Conservation (phyloP, 2,113 vertebrate genomes). For the Lonchura striata region DNA sequence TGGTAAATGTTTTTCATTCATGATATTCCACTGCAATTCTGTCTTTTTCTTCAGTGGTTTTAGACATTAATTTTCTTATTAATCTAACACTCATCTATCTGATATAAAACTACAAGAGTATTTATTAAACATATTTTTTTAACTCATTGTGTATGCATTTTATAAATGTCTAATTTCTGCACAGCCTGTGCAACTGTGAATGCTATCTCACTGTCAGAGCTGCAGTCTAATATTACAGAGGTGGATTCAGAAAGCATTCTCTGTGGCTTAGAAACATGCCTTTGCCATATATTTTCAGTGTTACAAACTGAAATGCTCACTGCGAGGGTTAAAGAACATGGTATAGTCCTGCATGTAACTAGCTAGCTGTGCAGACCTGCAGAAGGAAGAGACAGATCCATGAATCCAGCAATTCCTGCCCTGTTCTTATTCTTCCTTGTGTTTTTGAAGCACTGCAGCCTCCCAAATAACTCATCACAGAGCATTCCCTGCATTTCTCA, state of each 20-base stretch:
- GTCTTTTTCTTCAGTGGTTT: not conserved
- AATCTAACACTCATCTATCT: not conserved
- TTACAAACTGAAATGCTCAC: not conserved
- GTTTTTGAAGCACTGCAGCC: not conserved
- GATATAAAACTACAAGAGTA: not conserved
- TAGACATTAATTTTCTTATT: not conserved
- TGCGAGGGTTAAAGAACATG: not conserved
- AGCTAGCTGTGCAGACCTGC: not conserved
- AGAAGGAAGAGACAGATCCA: not conserved
- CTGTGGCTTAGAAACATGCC: not conserved
- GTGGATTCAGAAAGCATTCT: not conserved
- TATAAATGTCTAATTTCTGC: not conserved
- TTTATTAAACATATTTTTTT: not conserved
- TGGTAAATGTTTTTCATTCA: conserved; percentile 27
- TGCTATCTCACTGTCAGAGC: not conserved
- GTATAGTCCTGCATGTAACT: not conserved
- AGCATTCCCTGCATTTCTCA: not conserved
- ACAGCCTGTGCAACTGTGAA: not conserved
- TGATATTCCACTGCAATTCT: conserved; percentile 5
- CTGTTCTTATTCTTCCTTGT: not conserved
- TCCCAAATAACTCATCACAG: not conserved
- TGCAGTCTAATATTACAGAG: not conserved
- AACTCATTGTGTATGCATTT: not conserved
- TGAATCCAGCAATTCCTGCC: not conserved
- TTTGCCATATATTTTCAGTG: not conserved